phyloP scores from a whole-genome alignment of 1,140 invertebrate species.

The Lineus longissimus region DNA sequence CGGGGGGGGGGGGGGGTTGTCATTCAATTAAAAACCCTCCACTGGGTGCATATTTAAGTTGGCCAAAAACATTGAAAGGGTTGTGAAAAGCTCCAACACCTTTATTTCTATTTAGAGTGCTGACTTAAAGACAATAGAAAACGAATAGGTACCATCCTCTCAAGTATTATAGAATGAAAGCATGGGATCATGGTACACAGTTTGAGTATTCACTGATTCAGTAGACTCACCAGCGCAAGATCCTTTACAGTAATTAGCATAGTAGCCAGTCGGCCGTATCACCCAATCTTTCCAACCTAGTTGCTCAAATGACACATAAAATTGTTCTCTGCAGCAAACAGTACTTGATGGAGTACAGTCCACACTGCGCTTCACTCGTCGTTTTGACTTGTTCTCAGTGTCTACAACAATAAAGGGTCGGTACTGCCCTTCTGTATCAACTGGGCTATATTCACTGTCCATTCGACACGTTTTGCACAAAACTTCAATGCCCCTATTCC shows the following conservation, averaged over 20 bases:
- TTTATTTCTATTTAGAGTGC: too few species aligned
- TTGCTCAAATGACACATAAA: conserved; percentile 85
- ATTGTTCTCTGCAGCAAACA: conserved; percentile 79
- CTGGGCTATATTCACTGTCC: conserved; percentile 19
- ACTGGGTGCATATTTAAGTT: too few species aligned
- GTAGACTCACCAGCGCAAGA: conserved; percentile 62
- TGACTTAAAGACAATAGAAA: too few species aligned
- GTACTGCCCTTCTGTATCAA: conserved; percentile 24
- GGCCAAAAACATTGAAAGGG: too few species aligned
- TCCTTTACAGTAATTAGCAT: conserved; percentile 90
- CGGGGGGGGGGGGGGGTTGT: too few species aligned
- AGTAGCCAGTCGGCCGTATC: conserved; percentile 79
- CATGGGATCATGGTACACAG: too few species aligned
- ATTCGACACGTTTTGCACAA: conserved; percentile 67
- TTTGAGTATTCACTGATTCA: neutral
- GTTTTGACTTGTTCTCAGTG: conserved; percentile 9
- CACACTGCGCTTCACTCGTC: neutral
- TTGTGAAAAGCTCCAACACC: too few species aligned
- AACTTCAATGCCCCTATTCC: conserved; percentile 68
- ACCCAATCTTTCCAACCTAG: conserved; percentile 94
- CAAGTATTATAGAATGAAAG: too few species aligned
- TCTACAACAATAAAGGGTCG: conserved; percentile 20
- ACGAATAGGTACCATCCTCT: too few species aligned
- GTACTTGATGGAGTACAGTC: conserved; percentile 10
- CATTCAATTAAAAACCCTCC: too few species aligned